phyloP scores from a whole-genome alignment of 2,113 vertebrate genomes.

The Melanotaenia duboulayi region DNA sequence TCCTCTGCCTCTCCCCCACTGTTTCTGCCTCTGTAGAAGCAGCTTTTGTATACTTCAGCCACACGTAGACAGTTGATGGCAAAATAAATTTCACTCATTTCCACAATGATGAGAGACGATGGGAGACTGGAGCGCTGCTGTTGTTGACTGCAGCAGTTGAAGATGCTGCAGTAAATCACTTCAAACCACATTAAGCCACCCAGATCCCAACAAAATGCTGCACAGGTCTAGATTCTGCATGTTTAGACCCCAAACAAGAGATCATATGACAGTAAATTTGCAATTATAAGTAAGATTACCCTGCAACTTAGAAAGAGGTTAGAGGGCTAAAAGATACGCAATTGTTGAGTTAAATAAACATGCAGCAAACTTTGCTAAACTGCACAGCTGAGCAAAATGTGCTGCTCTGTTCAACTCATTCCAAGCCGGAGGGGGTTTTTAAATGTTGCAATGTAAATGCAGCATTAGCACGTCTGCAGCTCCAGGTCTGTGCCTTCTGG shows the following conservation, averaged over 20 bases:
- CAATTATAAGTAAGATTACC: constrained; percentile 55
- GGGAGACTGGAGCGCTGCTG: constrained; percentile 60
- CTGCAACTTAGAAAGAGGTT: constrained; percentile 21
- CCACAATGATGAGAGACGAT: constrained; percentile 66
- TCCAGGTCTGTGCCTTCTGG: constrained; percentile 29
- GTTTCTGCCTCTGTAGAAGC: constrained; percentile 49
- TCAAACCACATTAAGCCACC: constrained; percentile 51
- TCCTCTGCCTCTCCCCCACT: constrained; percentile 51
- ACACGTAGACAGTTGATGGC: constrained; percentile 74
- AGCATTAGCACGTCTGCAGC: constrained; percentile 33
- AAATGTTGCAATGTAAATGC: constrained; percentile 63
- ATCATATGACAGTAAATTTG: constrained; percentile 48
- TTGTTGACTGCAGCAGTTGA: constrained; percentile 58
- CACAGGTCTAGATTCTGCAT: constrained; percentile 12
- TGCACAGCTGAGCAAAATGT: constrained; percentile 55
- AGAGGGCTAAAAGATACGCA: constrained; percentile 33
- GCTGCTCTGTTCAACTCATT: constrained; percentile 45
- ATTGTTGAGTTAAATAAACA: constrained; percentile 55
- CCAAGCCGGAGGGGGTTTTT: constrained; percentile 52
- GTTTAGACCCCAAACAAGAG: constrained; percentile 36
- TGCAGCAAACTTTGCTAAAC: constrained; percentile 30
- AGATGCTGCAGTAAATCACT: constrained; percentile 60
- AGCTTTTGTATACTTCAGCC: constrained; percentile 53
- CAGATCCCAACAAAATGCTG: constrained; percentile 29
- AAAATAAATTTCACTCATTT: constrained; percentile 73